Evolutionary conservation across 2,797 vertebrate genomes (phyloP).

Genomic region (Acanthopagrus latus): DNA sequence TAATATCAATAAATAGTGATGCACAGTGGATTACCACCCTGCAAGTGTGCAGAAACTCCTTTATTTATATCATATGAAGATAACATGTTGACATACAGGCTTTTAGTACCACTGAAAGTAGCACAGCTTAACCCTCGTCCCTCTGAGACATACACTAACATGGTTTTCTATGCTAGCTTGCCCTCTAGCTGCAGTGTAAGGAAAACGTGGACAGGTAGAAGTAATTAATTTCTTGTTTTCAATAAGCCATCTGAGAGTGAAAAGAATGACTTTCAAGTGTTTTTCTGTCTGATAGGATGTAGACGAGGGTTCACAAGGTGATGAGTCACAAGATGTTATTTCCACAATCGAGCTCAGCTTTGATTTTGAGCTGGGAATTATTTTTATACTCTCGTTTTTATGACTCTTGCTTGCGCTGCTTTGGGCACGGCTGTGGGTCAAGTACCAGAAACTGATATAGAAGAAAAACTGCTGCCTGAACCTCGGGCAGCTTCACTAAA

Average conservation of each 20-base stretch:
- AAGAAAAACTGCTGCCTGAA: constrained; percentile 45
- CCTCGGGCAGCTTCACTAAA: constrained; percentile 32
- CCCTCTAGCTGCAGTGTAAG: constrained; percentile 70
- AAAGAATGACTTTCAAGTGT: constrained; percentile 35
- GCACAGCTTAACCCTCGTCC: constrained; percentile 4
- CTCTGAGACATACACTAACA: background rate
- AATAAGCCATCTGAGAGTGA: background rate
- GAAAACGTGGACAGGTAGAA: constrained; percentile 37
- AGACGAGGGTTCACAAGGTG: constrained; percentile 24
- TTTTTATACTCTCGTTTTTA: constrained; percentile 55
- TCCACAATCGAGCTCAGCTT: constrained; percentile 36
- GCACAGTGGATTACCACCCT: background rate
- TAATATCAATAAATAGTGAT: background rate
- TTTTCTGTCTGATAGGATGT: constrained; percentile 32
- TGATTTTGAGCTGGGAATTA: constrained; percentile 55
- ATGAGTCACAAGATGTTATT: constrained; percentile 48
- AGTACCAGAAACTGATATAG: constrained; percentile 34
- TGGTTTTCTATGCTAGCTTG: constrained; percentile 65
- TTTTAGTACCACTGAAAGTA: constrained; percentile 5
- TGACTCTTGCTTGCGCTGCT: constrained; percentile 34
- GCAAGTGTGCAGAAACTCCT: background rate
- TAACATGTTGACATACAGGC: constrained; percentile 17
- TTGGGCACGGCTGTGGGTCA: constrained; percentile 34
- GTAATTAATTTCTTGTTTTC: constrained; percentile 48
- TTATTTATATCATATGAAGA: constrained; percentile 19